Evolutionary conservation across 2,113 vertebrate genomes (phyloP).

Genomic region (Cyphotilapia sp.): DNA sequence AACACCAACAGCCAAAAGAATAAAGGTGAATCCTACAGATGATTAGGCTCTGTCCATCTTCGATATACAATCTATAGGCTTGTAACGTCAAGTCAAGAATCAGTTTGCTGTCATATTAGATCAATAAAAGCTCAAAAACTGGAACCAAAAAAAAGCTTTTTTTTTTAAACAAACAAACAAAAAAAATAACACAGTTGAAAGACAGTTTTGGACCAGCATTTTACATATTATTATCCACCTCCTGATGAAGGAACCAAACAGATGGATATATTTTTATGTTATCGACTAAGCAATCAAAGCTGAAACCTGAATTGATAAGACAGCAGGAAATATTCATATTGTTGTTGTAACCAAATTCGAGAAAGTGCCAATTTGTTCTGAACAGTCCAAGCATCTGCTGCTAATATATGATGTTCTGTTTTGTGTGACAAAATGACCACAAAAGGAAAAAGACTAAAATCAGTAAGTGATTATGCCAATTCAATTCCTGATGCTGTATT

Average conservation of each 20-base stretch:
- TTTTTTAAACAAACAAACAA: not conserved
- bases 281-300: not conserved
- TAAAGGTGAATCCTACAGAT: not conserved
- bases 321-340: not conserved
- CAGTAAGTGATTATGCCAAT: not conserved
- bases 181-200: not conserved
- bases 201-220: not conserved
- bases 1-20: not conserved
- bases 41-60: not conserved
- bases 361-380: not conserved
- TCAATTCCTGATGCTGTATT: not conserved
- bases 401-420: not conserved
- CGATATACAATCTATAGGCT: not conserved
- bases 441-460: not conserved
- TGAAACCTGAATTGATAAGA: not conserved
- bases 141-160: not conserved
- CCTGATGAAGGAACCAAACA: not conserved
- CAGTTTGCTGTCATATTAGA: not conserved
- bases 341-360: not conserved
- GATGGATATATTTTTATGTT: not conserved
- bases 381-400: not conserved
- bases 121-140: not conserved
- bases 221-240: not conserved
- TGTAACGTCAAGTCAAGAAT: not conserved
- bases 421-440: not conserved